Evolutionary conservation across 2,113 vertebrate species (phyloP).

Genomic region (Epinephelus fuscoguttatus): DNA sequence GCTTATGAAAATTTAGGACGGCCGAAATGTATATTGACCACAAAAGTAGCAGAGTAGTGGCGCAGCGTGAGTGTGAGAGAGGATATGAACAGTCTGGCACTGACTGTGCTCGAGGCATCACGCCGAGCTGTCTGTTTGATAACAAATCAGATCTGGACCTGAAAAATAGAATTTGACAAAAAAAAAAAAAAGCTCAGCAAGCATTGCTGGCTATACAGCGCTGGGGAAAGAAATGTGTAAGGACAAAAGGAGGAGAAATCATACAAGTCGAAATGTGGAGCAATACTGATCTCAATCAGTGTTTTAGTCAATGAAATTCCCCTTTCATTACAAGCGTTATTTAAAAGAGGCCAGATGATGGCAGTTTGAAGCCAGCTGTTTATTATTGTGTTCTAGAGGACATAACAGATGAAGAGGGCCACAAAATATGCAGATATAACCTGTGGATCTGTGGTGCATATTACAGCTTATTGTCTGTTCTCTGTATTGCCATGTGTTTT

Average conservation of each 20-base stretch:
- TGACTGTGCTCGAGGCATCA: slow-evolving; percentile 40
- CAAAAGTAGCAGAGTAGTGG: slow-evolving; percentile 6
- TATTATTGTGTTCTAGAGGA: slow-evolving; percentile 33
- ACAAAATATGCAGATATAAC: slow-evolving; percentile 26
- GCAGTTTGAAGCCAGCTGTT: slow-evolving; percentile 50
- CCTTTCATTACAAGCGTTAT: slow-evolving; percentile 45
- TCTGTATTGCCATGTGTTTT: slow-evolving; percentile 53
- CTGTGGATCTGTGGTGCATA: slow-evolving; percentile 27
- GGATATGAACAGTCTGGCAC: slow-evolving; percentile 50
- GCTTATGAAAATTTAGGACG: slow-evolving; percentile 11
- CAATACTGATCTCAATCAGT: background rate
- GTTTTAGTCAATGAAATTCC: slow-evolving; percentile 23
- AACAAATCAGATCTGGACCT: slow-evolving; percentile 53
- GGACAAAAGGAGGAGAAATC: slow-evolving; percentile 9
- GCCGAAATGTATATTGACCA: slow-evolving; percentile 31
- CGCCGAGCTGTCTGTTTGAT: slow-evolving; percentile 46
- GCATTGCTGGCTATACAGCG: slow-evolving; percentile 13
- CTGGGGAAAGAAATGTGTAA: background rate
- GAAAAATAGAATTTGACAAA: slow-evolving; percentile 50
- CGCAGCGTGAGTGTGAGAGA: slow-evolving; percentile 19
- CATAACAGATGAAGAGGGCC: slow-evolving; percentile 23
- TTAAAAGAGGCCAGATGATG: slow-evolving; percentile 47
- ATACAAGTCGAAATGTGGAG: background rate
- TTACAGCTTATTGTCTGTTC: slow-evolving; percentile 40
- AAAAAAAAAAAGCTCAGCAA: slow-evolving; percentile 37